Percentiles rank a stretch among this genome's conserved stretches.
These are phyloP conservation scores for Cryptosula pallasiana DNA, from an alignment of 2,888 invertebrate species.

Conservation along the genomic window DNA sequence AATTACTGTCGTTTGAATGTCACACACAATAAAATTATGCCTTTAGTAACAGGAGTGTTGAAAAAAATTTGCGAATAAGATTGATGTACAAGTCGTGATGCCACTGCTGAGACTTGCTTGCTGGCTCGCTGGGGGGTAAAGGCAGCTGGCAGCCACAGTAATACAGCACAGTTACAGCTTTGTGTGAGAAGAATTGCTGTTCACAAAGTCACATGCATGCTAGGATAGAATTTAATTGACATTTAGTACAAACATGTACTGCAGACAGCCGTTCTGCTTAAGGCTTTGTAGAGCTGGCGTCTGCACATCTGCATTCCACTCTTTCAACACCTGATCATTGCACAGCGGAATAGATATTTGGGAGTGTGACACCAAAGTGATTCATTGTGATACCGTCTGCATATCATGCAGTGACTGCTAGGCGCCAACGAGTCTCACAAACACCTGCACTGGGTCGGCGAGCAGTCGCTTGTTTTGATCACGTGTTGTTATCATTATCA, in stretches of 20 bases:
- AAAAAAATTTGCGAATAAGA: no score
- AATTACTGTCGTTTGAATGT: no score
- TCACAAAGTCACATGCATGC: not conserved
- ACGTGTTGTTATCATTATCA: slow-evolving; percentile 1
- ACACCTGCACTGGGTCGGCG: slow-evolving; percentile 4
- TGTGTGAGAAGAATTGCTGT: no score
- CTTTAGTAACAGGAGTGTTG: no score
- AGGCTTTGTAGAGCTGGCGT: not conserved
- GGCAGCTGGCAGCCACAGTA: no score
- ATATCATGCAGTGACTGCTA: not conserved
- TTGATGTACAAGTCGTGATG: no score
- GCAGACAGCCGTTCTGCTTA: not conserved
- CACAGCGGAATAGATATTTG: not conserved
- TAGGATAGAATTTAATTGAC: not conserved
- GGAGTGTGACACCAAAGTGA: slow-evolving; percentile 21
- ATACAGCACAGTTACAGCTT: not conserved
- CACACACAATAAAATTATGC: no score
- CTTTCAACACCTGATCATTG: slow-evolving; percentile 16
- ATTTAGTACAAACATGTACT: not conserved
- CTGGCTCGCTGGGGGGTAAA: no score
- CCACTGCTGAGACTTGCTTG: no score
- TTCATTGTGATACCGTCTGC: not conserved
- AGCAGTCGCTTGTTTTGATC: not conserved
- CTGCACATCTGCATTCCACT: slow-evolving; percentile 14
- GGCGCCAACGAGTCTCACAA: not conserved